Conservation (phyloP, 2,888 invertebrate genomes). For the Odontomyia ornata region DNA sequence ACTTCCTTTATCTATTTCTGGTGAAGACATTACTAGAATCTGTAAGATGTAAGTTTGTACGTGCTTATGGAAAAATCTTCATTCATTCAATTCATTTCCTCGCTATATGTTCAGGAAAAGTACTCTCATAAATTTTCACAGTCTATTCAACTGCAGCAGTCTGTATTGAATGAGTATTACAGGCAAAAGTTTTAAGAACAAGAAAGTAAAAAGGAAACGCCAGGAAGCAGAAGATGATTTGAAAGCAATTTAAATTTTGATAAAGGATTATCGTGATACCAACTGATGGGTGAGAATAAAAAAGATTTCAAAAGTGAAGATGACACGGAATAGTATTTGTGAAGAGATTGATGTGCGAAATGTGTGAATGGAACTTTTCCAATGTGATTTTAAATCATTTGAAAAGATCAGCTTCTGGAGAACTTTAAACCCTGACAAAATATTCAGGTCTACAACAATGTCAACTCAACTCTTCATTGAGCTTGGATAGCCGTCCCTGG, state of each 20-base stretch:
- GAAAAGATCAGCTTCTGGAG: no score
- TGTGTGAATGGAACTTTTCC: no score
- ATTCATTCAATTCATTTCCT: background rate
- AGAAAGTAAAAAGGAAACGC: background rate
- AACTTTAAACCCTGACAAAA: no score
- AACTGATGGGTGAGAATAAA: background rate
- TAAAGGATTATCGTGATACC: background rate
- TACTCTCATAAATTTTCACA: constrained; percentile 24
- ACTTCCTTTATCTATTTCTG: no score
- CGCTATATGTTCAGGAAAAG: background rate
- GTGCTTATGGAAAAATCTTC: background rate
- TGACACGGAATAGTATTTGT: background rate
- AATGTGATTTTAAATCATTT: no score
- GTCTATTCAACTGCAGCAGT: constrained; percentile 21
- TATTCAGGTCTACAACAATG: no score
- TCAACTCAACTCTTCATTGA: no score
- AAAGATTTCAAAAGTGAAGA: no score
- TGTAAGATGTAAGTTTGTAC: background rate
- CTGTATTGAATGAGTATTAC: constrained; percentile 27
- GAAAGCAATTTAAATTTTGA: background rate
- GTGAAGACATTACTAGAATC: no score
- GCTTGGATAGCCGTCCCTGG: no score
- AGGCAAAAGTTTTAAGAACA: background rate
- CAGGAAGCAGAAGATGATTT: background rate
- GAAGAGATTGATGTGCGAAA: background rate